phyloP scores from a whole-genome alignment of 2,797 vertebrate species.

The Anabas testudineus region DNA sequence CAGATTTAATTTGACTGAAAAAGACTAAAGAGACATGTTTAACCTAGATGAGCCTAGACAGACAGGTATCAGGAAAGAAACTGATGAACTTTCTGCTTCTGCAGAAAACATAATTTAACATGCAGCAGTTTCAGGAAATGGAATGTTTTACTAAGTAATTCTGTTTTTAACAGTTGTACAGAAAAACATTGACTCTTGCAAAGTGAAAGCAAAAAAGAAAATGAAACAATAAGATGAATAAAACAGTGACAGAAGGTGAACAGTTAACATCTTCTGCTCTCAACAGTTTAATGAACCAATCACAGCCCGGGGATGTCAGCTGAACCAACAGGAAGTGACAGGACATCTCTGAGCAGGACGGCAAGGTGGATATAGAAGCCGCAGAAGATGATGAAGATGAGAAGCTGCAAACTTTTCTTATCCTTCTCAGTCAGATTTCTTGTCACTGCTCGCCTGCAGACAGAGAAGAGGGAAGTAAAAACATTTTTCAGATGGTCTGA shows the following conservation, averaged over 20 bases:
- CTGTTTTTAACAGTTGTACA: not conserved
- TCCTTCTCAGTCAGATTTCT: slow-evolving; percentile 81
- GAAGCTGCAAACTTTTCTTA: not conserved
- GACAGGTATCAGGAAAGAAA: not conserved
- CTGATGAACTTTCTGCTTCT: not conserved
- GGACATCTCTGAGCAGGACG: not conserved
- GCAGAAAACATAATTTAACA: not conserved
- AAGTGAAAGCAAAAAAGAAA: not conserved
- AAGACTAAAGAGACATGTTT: too few species aligned
- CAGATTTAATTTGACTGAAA: too few species aligned
- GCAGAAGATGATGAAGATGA: slow-evolving; percentile 11
- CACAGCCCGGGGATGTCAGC: slow-evolving; percentile 8
- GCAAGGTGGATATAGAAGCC: not conserved
- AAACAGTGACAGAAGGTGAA: not conserved
- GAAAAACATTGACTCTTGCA: not conserved
- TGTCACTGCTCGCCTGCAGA: slow-evolving; percentile 79
- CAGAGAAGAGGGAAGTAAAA: not conserved
- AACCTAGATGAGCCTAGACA: too few species aligned
- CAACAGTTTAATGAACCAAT: slow-evolving; percentile 29
- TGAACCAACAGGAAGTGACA: slow-evolving; percentile 22
- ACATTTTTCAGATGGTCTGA: too few species aligned
- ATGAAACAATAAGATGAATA: not conserved
- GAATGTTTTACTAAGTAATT: too few species aligned
- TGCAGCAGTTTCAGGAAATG: not conserved
- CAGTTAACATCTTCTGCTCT: not conserved